Percentiles rank a stretch among this genome's conserved stretches.
Conservation (phyloP, 2,888 invertebrate genomes). For the Ophonus ardosiacus region DNA sequence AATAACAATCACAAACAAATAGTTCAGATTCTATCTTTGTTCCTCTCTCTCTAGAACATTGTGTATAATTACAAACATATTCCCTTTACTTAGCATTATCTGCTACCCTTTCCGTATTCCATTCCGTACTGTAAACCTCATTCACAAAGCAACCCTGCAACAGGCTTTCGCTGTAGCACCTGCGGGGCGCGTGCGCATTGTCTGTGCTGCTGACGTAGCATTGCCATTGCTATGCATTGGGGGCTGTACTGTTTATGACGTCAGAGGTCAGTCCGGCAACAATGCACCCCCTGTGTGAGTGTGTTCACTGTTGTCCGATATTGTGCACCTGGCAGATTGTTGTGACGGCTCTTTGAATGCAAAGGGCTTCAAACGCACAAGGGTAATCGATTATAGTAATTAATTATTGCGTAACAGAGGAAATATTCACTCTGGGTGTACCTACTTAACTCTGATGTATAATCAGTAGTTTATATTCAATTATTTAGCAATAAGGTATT, state of each 20-base stretch:
- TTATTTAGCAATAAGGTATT: no score
- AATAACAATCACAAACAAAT: neutral
- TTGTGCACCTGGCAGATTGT: slow-evolving; percentile 22
- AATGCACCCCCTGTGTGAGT: slow-evolving; percentile 15
- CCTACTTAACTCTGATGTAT: neutral
- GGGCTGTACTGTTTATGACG: slow-evolving; percentile 3
- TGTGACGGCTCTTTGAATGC: slow-evolving; percentile 14
- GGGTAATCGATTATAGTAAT: neutral
- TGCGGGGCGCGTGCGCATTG: neutral
- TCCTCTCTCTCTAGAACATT: neutral
- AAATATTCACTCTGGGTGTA: neutral
- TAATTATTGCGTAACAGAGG: neutral
- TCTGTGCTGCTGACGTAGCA: neutral
- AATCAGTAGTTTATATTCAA: no score
- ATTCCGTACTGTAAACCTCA: neutral
- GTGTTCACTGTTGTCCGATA: slow-evolving; percentile 8
- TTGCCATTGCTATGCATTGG: no score
- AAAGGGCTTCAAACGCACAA: neutral
- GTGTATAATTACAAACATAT: neutral
- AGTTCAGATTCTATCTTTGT: neutral
- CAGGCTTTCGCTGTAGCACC: neutral
- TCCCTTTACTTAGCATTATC: neutral
- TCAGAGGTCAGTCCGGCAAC: slow-evolving; percentile 16
- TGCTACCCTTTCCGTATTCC: neutral
- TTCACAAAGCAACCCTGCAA: no score